Percentiles rank a stretch among this genome's conserved stretches.
phyloP scores from a whole-genome alignment of 2,888 invertebrate species.

The Carterocephalus palaemon region DNA sequence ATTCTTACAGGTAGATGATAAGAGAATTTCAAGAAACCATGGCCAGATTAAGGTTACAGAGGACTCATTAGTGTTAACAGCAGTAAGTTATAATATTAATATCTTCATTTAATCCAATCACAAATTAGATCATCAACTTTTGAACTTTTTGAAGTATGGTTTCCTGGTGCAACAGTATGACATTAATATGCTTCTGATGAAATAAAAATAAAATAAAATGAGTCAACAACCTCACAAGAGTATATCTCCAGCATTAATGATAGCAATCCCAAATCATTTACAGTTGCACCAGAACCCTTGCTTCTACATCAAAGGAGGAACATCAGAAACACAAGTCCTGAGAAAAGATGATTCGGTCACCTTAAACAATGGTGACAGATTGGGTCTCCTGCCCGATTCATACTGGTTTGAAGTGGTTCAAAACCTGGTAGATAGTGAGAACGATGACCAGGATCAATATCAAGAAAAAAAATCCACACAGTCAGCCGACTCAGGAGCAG shows the following conservation, averaged over 20 bases:
- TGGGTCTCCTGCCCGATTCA: constrained; percentile 71
- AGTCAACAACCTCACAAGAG: too few relatives aligned
- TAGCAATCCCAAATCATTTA: constrained; percentile 31
- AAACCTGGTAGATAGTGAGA: constrained; percentile 12
- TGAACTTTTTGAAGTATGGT: too few relatives aligned
- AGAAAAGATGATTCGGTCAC: constrained; percentile 45
- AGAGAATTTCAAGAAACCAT: constrained; percentile 75
- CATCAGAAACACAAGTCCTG: constrained; percentile 49
- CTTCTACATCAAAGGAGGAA: constrained; percentile 56
- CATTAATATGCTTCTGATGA: too few relatives aligned
- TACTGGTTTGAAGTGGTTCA: constrained; percentile 67
- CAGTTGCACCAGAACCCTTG: constrained; percentile 78
- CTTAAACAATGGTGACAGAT: constrained; percentile 69
- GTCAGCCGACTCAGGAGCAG: constrained; percentile 12
- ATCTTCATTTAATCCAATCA: too few relatives aligned
- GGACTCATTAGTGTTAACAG: constrained; percentile 57
- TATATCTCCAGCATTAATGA: too few relatives aligned
- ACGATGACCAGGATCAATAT: constrained; percentile 8
- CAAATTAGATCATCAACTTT: too few relatives aligned
- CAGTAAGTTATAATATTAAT: constrained; percentile 47
- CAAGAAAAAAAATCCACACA: not conserved
- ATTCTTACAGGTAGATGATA: constrained; percentile 66
- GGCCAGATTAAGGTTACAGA: constrained; percentile 60
- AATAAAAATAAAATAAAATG: too few relatives aligned
- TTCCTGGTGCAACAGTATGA: too few relatives aligned